Conservation (phyloP, 2,113 vertebrate species). For the Cynocephalus volans region DNA sequence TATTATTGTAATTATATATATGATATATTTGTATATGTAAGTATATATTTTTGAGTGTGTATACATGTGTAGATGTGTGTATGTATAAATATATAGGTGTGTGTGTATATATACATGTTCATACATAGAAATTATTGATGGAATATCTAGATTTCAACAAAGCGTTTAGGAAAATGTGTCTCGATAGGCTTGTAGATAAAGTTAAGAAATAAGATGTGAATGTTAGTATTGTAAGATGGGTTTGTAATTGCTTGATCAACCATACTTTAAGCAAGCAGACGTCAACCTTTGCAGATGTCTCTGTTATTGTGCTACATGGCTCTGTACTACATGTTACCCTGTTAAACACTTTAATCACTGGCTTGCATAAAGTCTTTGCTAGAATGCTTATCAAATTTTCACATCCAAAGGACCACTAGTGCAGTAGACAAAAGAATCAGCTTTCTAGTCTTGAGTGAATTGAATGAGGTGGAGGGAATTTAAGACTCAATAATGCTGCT, state of each 20-base stretch:
- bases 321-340: neutral
- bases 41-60: neutral
- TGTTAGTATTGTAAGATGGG: neutral
- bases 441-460: neutral
- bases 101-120: neutral
- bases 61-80: neutral
- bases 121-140: neutral
- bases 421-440: neutral
- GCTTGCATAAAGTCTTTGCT: neutral
- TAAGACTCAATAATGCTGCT: neutral
- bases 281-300: neutral
- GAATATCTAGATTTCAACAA: slow-evolving; percentile 6
- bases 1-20: neutral
- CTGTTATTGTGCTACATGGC: neutral
- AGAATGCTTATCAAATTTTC: neutral
- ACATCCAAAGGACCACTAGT: neutral
- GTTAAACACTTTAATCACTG: neutral
- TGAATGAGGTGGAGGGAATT: slow-evolving; percentile 32
- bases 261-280: neutral
- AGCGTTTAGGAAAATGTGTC: slow-evolving; percentile 54
- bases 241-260: slow-evolving; percentile 37
- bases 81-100: neutral
- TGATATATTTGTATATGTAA: neutral
- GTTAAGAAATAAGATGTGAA: slow-evolving; percentile 19
- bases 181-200: neutral